Percentiles rank a stretch among this genome's conserved stretches.
These are phyloP conservation scores for Habrosyne pyritoides DNA, from an alignment of 2,888 invertebrate genomes.

Conservation along the genomic window DNA sequence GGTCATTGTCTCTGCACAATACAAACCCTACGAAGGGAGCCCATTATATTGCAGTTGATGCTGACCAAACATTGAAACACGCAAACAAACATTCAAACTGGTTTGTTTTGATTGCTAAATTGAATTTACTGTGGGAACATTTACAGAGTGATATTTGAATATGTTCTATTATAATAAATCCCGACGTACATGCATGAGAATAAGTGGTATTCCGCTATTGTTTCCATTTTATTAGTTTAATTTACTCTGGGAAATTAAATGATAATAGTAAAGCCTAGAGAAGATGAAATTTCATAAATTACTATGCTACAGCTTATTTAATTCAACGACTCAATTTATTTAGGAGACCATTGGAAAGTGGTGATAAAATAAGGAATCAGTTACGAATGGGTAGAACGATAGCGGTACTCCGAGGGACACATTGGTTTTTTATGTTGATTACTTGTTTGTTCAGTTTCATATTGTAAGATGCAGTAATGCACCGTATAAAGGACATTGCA, in stretches of 20 bases:
- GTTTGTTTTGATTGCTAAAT: conserved; percentile 23
- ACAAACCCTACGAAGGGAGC: conserved; percentile 6
- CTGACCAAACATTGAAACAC: conserved; percentile 14
- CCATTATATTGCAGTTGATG: conserved; percentile 24
- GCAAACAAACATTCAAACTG: conserved; percentile 25
- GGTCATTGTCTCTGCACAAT: conserved; percentile 12
- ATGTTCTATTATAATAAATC: background rate
- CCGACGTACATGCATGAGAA: background rate
- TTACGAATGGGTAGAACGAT: background rate
- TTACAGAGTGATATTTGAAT: conserved; percentile 11
- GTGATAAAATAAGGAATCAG: background rate
- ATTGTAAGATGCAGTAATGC: background rate
- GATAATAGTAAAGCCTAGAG: background rate
- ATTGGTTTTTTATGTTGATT: conserved; percentile 2
- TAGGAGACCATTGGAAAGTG: background rate
- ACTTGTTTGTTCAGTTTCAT: background rate
- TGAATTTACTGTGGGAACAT: conserved; percentile 28
- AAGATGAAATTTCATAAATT: background rate
- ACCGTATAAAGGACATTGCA: background rate
- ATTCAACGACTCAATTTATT: background rate
- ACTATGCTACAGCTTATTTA: background rate
- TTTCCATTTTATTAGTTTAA: background rate
- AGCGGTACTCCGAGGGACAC: background rate
- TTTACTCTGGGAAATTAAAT: background rate
- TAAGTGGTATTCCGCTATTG: background rate